Base-by-base conservation (phyloP, 2,113 vertebrate species). In the Sakesphorus luctuosus region DNA sequence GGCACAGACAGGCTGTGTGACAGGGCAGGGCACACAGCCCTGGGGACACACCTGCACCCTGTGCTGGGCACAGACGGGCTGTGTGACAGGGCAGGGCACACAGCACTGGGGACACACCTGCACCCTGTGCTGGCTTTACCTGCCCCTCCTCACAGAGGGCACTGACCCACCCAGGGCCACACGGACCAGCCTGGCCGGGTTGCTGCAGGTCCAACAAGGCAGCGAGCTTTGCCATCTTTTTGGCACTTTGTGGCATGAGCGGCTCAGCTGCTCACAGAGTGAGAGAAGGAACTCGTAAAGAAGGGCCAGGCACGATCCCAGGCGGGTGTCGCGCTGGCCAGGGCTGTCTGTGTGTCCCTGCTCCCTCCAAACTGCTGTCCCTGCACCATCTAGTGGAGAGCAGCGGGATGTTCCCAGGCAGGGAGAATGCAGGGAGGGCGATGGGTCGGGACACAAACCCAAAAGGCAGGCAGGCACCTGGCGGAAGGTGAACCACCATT, bases 321-420 rank as follows among this genome's bases (percentile, higher is more conserved):
- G 50, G 14, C 24, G 24, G 49, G 49, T 50, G 40, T 43, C 40
- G 40, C 40, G 40, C 40, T 43, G 40, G 6, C 40, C 40, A 13
- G 40, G 40, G 40, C 14, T 43, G 40, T 43, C 40, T 43, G 40
- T 15, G 13, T 13, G 40, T 25, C 24, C 11, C 49, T 14, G 24
- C 20, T 20, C 49, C 24, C 25, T 33, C 46, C 46, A 85, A 84
- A 78, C 43, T 65, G 71, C 77, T 91, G 84, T 94, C 66, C 62
- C 10, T 88, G 93, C 35, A 92, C 95, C 97, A 96, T 94, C 97
- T 97, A 96, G 96, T 90, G 96, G 96, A 87, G 91, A 1, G 6
- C 71, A 59, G 73, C 18, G 5, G 47, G 68, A 96, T 87, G 23
- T 29, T 94, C 63, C 50, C 65, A 29, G 0, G 16, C 26, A 33